Conservation (phyloP, 2,113 vertebrate genomes). For the Pteruthius melanotis region DNA sequence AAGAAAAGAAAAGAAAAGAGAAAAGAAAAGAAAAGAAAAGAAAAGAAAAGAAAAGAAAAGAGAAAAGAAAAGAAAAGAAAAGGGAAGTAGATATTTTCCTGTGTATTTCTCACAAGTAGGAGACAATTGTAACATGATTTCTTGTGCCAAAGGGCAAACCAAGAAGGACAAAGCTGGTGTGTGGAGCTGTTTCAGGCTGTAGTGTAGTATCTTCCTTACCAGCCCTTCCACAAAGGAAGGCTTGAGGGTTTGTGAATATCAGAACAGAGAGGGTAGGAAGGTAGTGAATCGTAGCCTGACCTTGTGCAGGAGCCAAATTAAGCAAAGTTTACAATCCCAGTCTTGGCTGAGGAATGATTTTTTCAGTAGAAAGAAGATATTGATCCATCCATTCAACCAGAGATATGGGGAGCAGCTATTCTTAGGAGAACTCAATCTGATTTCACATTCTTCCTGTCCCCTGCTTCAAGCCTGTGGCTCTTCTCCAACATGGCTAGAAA, state of each 20-base stretch:
- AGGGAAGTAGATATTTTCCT: background rate
- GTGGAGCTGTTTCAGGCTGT: background rate
- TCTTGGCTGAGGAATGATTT: background rate
- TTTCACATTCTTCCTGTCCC: background rate
- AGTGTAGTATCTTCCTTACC: background rate
- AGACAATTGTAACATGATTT: background rate
- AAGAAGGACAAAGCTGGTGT: background rate
- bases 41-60: too few species aligned
- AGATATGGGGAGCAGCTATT: background rate
- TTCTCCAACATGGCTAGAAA: background rate
- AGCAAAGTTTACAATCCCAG: background rate
- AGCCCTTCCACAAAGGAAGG: background rate
- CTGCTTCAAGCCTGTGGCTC: background rate
- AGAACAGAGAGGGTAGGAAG: background rate
- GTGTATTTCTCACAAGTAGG: background rate
- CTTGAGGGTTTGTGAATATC: background rate
- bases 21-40: accelerated
- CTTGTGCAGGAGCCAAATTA: background rate
- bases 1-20: accelerated
- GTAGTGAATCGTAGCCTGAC: background rate
- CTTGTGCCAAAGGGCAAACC: background rate
- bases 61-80: background rate
- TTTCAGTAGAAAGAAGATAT: background rate
- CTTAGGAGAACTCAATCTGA: background rate
- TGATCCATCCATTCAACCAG: background rate